These are phyloP conservation scores for Formica aserva DNA, from an alignment of 2,888 invertebrate genomes.

Conservation along the genomic window DNA sequence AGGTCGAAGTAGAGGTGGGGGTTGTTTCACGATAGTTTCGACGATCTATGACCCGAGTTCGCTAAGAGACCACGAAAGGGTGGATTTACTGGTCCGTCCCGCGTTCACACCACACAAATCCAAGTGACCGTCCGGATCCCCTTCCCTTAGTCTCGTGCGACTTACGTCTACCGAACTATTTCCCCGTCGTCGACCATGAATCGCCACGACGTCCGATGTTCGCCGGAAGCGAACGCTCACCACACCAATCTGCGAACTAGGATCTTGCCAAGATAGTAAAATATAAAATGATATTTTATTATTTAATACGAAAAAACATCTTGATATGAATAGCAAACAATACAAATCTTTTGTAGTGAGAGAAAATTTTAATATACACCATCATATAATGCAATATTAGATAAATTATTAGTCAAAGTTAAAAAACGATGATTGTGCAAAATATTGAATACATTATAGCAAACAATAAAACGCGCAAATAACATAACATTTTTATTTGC, in stretches of 20 bases:
- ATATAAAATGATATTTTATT: slow-evolving; percentile 1
- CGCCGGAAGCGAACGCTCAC: slow-evolving; percentile 48
- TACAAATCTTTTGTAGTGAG: not conserved
- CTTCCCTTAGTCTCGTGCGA: slow-evolving; percentile 75
- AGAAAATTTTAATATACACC: not conserved
- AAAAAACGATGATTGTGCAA: not conserved
- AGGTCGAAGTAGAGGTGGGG: slow-evolving; percentile 69
- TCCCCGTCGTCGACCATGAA: slow-evolving; percentile 68
- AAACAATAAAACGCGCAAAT: not conserved
- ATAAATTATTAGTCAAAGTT: not conserved
- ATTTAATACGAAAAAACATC: not conserved
- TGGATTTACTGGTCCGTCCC: slow-evolving; percentile 85
- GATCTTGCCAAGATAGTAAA: not conserved
- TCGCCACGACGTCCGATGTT: slow-evolving; percentile 58
- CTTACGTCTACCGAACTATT: slow-evolving; percentile 81
- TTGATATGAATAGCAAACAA: not conserved
- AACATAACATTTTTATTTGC: not conserved
- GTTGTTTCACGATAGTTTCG: slow-evolving; percentile 84
- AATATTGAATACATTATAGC: not conserved
- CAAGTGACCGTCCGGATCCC: slow-evolving; percentile 83
- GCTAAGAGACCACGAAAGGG: slow-evolving; percentile 85
- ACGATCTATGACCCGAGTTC: slow-evolving; percentile 85
- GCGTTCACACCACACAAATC: slow-evolving; percentile 85
- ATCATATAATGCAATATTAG: not conserved
- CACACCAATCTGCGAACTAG: slow-evolving; percentile 47